A percentile compares a stretch with the other conserved stretches of the same genome.
Evolutionary conservation across 2,888 invertebrate species (phyloP).

Genomic region (Oxystoma pomonae): DNA sequence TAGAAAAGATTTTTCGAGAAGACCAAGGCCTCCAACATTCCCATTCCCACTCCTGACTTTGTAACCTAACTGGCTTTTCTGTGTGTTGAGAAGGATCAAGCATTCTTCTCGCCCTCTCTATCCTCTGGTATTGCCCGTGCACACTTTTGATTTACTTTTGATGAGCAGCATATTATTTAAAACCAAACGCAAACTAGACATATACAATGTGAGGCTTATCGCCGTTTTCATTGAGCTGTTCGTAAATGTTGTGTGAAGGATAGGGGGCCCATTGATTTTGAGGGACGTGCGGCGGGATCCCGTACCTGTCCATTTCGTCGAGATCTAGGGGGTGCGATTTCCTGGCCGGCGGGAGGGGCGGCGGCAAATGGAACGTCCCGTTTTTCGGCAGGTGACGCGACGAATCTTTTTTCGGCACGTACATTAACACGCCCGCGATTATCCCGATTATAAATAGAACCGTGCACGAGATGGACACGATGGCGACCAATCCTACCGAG

Average conservation of each 20-base stretch:
- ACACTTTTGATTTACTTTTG: background rate
- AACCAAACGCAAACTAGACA: conserved; percentile 47
- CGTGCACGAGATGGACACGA: conserved; percentile 51
- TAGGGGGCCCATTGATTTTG: conserved; percentile 40
- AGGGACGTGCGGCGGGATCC: conserved; percentile 37
- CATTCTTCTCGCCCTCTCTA: too few species aligned
- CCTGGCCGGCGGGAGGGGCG: conserved; percentile 24
- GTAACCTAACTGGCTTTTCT: too few species aligned
- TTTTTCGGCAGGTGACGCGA: conserved; percentile 9
- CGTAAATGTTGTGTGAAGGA: conserved; percentile 41
- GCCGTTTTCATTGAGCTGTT: conserved; percentile 45
- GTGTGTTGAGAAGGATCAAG: too few species aligned
- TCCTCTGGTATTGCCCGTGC: too few species aligned
- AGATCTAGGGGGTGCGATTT: conserved; percentile 13
- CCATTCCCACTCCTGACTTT: too few species aligned
- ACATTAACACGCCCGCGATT: conserved; percentile 40
- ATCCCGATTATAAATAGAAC: conserved; percentile 37
- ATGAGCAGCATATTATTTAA: background rate
- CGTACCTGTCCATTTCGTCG: conserved; percentile 36
- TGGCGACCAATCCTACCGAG: conserved; percentile 59
- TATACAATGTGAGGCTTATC: conserved; percentile 51
- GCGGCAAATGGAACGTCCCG: conserved; percentile 9
- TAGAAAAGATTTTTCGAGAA: too few species aligned
- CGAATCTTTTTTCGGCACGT: conserved; percentile 33
- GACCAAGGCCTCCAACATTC: too few species aligned